Evolutionary conservation across 2,888 invertebrate genomes (phyloP), one percentile per base, ranked within the genome.

Genomic region (Amblyjoppa fuscipennis): DNA sequence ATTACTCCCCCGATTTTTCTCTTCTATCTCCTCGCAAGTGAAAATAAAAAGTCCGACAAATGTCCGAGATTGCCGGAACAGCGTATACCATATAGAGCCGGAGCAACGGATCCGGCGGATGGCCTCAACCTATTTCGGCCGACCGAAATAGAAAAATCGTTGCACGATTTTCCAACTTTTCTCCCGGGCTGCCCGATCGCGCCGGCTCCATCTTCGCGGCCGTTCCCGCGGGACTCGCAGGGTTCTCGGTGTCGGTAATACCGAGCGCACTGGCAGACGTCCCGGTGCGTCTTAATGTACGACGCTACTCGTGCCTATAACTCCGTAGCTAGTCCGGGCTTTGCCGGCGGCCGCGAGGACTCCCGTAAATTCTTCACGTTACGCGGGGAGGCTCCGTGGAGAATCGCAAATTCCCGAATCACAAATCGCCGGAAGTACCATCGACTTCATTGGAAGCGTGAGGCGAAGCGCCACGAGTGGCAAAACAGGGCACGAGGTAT

Each of bases 361-460:
- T 53, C 3, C 53, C 81, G 75, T 85, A 79, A 82, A 81, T 79
- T 85, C 66, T 66, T 38, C 20, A 79, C 13, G 28, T 70, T 66
- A 41, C 70, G 74, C 25, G 74, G 69, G 25, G 25, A 13, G 56
- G 34, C 34, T 70, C 81, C 75, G 69, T 20, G 74, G 85, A 82
- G 85, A 85, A 82, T 85, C 78, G 71, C 81, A 82, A 82, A 82
- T 85, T 78, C 70, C 70, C 66, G 81, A 81, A 78, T 81, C 81
- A 66, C 83, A 80, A 85, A 83, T 83, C 56, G 77, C 61, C 45
- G 64, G 82, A 73, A 64, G 38, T 25, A 25, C 20, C 38, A 0
- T 31, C 16, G 38, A n/a, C 20, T 20, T 20, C 20, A 20, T 20
- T 20, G 20, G 20, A 20, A 20, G 20, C 20, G 20, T 20, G 20